Conservation (phyloP, 2,888 invertebrate species). For the Sepiola atlantica region DNA sequence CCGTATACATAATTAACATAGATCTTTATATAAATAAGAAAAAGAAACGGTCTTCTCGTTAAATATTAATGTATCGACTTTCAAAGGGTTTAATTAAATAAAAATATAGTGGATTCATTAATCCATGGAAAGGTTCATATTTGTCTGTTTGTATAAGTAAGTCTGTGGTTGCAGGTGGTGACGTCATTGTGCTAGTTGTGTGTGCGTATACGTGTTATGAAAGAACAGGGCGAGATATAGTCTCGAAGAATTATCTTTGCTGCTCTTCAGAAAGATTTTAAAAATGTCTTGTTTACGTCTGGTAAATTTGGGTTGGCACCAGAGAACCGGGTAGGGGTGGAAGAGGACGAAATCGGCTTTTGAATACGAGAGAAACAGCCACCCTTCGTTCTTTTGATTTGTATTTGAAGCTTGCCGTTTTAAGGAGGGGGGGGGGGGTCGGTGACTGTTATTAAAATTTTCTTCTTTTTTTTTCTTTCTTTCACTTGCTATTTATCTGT, state of each 20-base stretch:
- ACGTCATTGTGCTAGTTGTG: not conserved
- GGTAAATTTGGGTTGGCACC: not conserved
- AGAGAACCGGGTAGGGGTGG: not conserved
- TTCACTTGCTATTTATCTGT: not conserved
- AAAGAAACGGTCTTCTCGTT: too few relatives aligned
- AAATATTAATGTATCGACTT: too few relatives aligned
- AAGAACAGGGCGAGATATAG: not conserved
- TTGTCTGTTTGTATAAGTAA: too few relatives aligned
- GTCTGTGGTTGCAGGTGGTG: too few relatives aligned
- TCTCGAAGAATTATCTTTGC: not conserved
- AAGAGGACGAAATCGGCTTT: not conserved
- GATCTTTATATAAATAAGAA: too few relatives aligned
- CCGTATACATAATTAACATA: too few relatives aligned
- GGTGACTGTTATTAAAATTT: not conserved
- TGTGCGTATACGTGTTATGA: not conserved
- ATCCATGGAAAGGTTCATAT: too few relatives aligned
- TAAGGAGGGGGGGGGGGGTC: not conserved
- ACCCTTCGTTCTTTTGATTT: not conserved
- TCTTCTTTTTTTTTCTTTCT: not conserved
- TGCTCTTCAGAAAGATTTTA: not conserved
- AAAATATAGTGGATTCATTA: too few relatives aligned
- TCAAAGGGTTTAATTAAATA: too few relatives aligned
- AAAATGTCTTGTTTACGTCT: not conserved
- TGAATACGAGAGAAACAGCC: not conserved
- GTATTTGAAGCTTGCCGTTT: not conserved